phyloP scores from a whole-genome alignment of 2,888 invertebrate species.

The Carterocephalus palaemon region DNA sequence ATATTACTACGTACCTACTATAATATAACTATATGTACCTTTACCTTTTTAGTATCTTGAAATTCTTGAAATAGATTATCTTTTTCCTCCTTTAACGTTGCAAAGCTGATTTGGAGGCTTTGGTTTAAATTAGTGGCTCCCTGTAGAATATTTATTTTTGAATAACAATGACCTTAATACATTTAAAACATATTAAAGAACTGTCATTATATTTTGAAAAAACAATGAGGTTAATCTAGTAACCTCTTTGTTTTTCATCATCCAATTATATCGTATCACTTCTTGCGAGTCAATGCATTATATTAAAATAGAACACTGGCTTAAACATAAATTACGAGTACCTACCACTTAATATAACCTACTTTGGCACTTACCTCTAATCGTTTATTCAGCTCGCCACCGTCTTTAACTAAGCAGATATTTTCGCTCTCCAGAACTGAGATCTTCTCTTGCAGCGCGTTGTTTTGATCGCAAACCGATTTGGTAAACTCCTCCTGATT shows the following conservation, averaged over 20 bases:
- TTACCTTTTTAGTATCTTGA: conserved; percentile 34
- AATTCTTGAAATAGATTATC: conserved; percentile 28
- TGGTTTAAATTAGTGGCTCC: conserved; percentile 27
- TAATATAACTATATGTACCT: neutral
- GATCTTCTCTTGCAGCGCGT: conserved; percentile 38
- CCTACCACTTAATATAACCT: neutral
- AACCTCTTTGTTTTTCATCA: too few species aligned
- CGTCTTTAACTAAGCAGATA: conserved; percentile 4
- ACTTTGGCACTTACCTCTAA: conserved; percentile 27
- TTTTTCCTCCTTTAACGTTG: conserved; percentile 27
- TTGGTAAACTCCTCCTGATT: conserved; percentile 43
- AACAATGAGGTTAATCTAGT: too few species aligned
- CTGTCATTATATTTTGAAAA: too few species aligned
- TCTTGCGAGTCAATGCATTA: too few species aligned
- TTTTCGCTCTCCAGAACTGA: conserved; percentile 35
- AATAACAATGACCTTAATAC: neutral
- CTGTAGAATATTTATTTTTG: conserved; percentile 27
- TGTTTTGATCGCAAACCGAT: conserved; percentile 38
- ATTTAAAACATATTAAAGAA: neutral
- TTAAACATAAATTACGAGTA: too few species aligned
- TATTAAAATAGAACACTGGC: too few species aligned
- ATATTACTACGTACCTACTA: too few species aligned
- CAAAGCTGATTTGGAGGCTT: conserved; percentile 28
- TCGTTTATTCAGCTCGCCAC: conserved; percentile 29
- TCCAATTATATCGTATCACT: too few species aligned